These are phyloP conservation scores for Thymelicus sylvestris DNA, from an alignment of 2,888 invertebrate species.

Conservation along the genomic window DNA sequence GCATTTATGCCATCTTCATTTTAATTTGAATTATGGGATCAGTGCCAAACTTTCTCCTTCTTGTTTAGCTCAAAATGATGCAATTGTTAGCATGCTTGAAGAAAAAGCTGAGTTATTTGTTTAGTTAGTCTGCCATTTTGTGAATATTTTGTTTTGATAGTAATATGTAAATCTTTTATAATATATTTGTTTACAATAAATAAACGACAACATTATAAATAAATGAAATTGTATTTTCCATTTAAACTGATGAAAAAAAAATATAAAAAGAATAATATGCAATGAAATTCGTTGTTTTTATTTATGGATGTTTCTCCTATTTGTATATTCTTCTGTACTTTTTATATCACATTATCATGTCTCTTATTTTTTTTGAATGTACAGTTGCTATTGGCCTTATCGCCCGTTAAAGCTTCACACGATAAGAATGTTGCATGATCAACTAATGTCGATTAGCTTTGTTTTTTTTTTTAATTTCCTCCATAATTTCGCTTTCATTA, in stretches of 20 bases:
- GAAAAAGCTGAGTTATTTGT: conserved; percentile 81
- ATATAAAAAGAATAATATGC: conserved; percentile 85
- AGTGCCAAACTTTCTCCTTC: conserved; percentile 83
- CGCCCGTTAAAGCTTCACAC: too few relatives aligned
- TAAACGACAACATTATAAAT: conserved; percentile 85
- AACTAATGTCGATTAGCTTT: too few relatives aligned
- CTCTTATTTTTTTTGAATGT: too few relatives aligned
- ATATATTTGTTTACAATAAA: conserved; percentile 85
- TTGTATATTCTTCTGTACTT: background rate
- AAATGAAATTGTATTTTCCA: conserved; percentile 85
- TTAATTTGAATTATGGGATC: conserved; percentile 81
- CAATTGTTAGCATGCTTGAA: conserved; percentile 83
- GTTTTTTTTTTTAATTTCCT: too few relatives aligned
- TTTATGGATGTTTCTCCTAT: conserved; percentile 3
- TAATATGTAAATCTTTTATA: conserved; percentile 86
- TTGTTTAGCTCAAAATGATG: conserved; percentile 84
- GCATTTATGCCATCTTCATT: conserved; percentile 82
- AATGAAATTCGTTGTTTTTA: conserved; percentile 77
- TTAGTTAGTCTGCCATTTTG: conserved; percentile 85
- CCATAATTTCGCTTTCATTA: too few relatives aligned
- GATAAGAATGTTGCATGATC: too few relatives aligned
- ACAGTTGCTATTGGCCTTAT: too few relatives aligned
- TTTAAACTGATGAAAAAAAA: conserved; percentile 84
- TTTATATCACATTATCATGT: too few relatives aligned
- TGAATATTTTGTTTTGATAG: conserved; percentile 85